phyloP scores from a whole-genome alignment of 2,797 vertebrate genomes.

The Anguilla anguilla region DNA sequence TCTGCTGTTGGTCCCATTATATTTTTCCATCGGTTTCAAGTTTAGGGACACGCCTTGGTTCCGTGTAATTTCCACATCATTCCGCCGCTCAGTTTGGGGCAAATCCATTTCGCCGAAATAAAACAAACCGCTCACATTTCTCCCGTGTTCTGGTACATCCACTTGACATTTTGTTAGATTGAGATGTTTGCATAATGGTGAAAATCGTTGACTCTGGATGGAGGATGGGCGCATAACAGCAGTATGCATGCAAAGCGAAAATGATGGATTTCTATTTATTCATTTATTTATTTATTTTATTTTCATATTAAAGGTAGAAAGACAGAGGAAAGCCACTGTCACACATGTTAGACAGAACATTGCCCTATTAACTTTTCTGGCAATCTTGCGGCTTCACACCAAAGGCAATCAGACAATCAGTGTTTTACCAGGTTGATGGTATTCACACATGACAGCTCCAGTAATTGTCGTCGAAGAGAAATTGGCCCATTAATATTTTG shows the following conservation, averaged over 20 bases:
- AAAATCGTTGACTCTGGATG: background rate
- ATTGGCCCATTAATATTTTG: background rate
- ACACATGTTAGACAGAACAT: too few relatives aligned
- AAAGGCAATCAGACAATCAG: too few relatives aligned
- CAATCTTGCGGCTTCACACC: too few relatives aligned
- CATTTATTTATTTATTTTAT: background rate
- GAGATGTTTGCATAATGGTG: background rate
- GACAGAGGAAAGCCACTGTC: too few relatives aligned
- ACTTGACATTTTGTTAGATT: conserved; percentile 11
- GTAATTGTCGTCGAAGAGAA: background rate
- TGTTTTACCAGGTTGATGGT: too few relatives aligned
- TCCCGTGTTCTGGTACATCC: background rate
- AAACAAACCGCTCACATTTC: background rate
- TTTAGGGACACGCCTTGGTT: background rate
- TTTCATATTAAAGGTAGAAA: too few relatives aligned
- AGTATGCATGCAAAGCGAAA: background rate
- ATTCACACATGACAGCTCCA: too few relatives aligned
- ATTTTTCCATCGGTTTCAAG: background rate
- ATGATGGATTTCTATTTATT: background rate
- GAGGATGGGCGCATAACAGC: background rate
- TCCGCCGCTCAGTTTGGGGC: background rate
- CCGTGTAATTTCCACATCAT: conserved; percentile 7
- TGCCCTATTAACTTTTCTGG: too few relatives aligned
- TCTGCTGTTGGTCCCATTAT: background rate
- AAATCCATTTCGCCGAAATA: background rate